Percentiles rank a stretch among this genome's conserved stretches.
phyloP scores from a whole-genome alignment of 2,113 vertebrate genomes.

The Lagenorhynchus albirostris region DNA sequence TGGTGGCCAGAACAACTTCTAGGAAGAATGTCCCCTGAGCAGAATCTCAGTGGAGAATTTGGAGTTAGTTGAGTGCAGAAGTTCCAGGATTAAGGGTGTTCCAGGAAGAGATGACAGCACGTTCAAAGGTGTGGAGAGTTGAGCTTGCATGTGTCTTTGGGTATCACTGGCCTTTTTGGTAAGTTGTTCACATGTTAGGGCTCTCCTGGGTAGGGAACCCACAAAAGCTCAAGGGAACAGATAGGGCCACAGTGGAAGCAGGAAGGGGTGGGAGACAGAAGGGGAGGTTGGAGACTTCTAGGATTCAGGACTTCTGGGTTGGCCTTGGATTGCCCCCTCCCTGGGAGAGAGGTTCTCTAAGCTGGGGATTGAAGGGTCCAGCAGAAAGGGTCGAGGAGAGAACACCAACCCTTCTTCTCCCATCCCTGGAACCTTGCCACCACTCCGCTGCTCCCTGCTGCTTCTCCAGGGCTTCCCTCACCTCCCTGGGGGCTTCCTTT shows the following conservation, averaged over 20 bases:
- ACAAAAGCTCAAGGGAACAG: not conserved
- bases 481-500: constrained; percentile 56
- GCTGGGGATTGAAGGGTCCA: not conserved
- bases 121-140: not conserved
- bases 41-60: not conserved
- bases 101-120: not conserved
- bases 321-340: not conserved
- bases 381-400: not conserved
- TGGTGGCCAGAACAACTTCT: not conserved
- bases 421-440: not conserved
- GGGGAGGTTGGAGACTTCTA: not conserved
- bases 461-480: constrained; percentile 58
- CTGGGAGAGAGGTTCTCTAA: not conserved
- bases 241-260: not conserved
- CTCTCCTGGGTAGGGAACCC: not conserved
- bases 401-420: not conserved
- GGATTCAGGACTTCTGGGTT: not conserved
- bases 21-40: not conserved
- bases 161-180: not conserved
- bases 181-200: not conserved
- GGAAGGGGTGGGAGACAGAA: not conserved
- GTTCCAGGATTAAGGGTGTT: not conserved
- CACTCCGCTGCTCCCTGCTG: not conserved
- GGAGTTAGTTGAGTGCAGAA: not conserved
- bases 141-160: not conserved